Evolutionary conservation across 1,140 invertebrate species (phyloP), one percentile per base, ranked within the genome.

Genomic region (Orius insidiosus): DNA sequence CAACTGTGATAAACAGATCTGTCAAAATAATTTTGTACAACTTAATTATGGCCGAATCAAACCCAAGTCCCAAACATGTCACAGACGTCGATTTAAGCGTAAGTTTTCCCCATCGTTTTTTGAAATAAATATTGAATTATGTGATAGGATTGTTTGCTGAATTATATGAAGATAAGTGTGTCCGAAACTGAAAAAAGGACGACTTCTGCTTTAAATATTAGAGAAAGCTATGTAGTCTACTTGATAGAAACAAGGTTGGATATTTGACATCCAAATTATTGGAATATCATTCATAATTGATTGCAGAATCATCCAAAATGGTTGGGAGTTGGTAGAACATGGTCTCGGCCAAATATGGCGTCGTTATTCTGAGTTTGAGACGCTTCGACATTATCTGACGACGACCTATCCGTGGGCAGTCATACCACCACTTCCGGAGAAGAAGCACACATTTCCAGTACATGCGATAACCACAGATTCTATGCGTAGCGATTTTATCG

Each of bases 401-500:
- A 68, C 78, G 16, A 77, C 71, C 32, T 86, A 85, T 64, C 80
- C 82, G 7, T 77, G 75, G 58, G 68, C 84, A 39, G 75, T 86
- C 14, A 67, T 85, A 51, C 83, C 83, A 39, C 80, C 82, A 31
- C 61, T 88, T 44, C 84, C 84, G 15, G 83, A 86, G 55, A 88
- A 88, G 62, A 71, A 75, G 55, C 80, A 81, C 42, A 63, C 80
- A 14, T 85, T 80, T 59, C 72, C 74, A n/a, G 85, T 82, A 79
- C 74, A 81, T 53, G 85, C 84, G 63, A 64, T 71, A 7, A 68
- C 75, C 1, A 78, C 74, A 36, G 82, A 86, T 57, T 82, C 79
- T 24, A 82, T 83, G 54, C 81, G 85, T 62, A 78, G 81, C n/a
- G 83, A 86, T 57, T 88, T 86, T 64, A 72, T 88, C 41, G 84